These are phyloP conservation scores for Troglohyphantes excavatus DNA, from an alignment of 2,888 invertebrate species.

Conservation along the genomic window DNA sequence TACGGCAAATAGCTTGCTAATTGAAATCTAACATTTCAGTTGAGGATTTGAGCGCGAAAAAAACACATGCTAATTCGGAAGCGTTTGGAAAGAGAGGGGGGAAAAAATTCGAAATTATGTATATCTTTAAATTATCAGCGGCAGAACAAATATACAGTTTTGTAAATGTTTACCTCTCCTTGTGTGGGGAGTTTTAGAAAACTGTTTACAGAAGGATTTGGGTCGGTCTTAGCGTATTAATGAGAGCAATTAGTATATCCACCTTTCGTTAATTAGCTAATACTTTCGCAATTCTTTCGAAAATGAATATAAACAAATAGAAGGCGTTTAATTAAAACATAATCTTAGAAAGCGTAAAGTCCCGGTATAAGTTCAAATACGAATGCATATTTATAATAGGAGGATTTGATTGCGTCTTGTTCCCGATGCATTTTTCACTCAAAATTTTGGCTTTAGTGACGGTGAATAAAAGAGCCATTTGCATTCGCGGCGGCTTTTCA, in stretches of 20 bases:
- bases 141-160: constrained; percentile 77
- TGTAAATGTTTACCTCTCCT: constrained; percentile 75
- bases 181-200: constrained; percentile 60
- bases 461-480: constrained; percentile 45
- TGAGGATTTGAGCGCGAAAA: constrained; percentile 59
- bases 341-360: constrained; percentile 72
- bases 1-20: constrained; percentile 76
- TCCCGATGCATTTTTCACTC: constrained; percentile 29
- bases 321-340: constrained; percentile 77
- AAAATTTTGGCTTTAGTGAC: constrained; percentile 50
- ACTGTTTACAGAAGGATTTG: constrained; percentile 77
- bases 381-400: constrained; percentile 63
- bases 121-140: constrained; percentile 76
- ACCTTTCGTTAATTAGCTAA: constrained; percentile 78
- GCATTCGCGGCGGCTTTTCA: neutral
- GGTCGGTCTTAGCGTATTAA: constrained; percentile 67
- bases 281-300: constrained; percentile 75
- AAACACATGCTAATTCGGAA: constrained; percentile 45
- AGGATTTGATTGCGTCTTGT: constrained; percentile 56
- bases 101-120: constrained; percentile 72
- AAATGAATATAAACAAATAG: constrained; percentile 73
- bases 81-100: constrained; percentile 47
- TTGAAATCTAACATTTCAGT: constrained; percentile 78
- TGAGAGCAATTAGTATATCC: constrained; percentile 77
- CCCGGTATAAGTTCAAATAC: constrained; percentile 67